These are phyloP conservation scores for Sepioteuthis lessoniana DNA, from an alignment of 2,888 invertebrate genomes.

Conservation along the genomic window DNA sequence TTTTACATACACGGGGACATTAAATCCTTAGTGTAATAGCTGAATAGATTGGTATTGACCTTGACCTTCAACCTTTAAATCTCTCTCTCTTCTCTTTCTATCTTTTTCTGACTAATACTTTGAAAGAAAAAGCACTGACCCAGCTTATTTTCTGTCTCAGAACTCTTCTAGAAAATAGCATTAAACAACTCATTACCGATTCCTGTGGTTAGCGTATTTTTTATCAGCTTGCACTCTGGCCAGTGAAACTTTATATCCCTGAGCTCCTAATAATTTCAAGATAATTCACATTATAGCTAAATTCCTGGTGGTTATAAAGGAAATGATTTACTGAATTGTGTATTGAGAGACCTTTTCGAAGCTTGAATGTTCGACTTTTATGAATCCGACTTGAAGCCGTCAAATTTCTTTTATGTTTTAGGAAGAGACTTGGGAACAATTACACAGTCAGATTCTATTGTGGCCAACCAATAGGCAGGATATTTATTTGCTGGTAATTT, in stretches of 20 bases:
- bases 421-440: background rate
- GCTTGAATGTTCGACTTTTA: background rate
- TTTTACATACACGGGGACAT: too few species aligned
- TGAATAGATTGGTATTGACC: background rate
- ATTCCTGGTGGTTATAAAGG: background rate
- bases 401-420: background rate
- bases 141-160: background rate
- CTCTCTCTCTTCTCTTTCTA: too few species aligned
- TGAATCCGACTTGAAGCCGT: background rate
- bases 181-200: background rate
- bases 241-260: background rate
- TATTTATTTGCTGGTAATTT: slow-evolving; percentile 18
- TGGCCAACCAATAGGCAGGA: background rate
- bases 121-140: background rate
- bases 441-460: background rate
- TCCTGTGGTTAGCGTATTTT: background rate
- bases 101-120: background rate
- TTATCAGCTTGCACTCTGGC: background rate
- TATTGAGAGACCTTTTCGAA: background rate
- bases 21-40: too few species aligned
- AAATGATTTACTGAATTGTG: background rate
- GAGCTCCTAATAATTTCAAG: background rate
- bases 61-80: background rate
- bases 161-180: background rate
- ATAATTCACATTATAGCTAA: background rate